Conservation (phyloP, 2,113 vertebrate species). For the Eleginops maclovinus region DNA sequence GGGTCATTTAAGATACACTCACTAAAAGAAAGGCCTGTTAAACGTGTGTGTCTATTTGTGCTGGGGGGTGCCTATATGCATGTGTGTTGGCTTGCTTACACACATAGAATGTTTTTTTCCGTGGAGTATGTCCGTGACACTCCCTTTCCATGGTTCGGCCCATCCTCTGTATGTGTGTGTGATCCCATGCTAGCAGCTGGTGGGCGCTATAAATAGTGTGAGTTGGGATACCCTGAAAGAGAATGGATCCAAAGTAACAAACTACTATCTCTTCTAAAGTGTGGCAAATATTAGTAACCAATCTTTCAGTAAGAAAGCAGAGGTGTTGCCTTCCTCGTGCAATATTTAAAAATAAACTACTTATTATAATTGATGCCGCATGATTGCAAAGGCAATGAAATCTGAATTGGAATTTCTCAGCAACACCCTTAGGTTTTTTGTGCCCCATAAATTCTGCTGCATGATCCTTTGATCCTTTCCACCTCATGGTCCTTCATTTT, state of each 20-base stretch:
- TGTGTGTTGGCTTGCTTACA: constrained; percentile 19
- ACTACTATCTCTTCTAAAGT: not conserved
- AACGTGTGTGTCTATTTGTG: constrained; percentile 7
- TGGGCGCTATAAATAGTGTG: constrained; percentile 69
- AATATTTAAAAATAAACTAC: not conserved
- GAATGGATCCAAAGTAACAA: constrained; percentile 52
- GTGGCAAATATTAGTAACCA: not conserved
- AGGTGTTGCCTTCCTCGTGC: not conserved
- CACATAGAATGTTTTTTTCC: constrained; percentile 48
- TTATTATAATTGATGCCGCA: not conserved
- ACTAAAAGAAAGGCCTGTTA: constrained; percentile 6
- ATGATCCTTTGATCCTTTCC: not conserved
- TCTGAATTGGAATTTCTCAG: not conserved
- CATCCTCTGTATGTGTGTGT: constrained; percentile 67
- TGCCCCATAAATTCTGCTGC: constrained; percentile 20
- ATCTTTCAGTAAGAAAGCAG: no score
- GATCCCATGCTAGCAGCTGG: constrained; percentile 72
- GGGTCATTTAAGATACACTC: constrained; percentile 6
- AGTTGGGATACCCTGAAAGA: constrained; percentile 33
- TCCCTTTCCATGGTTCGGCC: constrained; percentile 67
- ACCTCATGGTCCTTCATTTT: not conserved
- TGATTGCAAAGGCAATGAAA: not conserved
- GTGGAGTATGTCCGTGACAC: constrained; percentile 40
- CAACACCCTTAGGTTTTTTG: not conserved
- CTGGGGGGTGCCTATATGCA: not conserved